phyloP scores from a whole-genome alignment of 2,888 invertebrate species.

The Amiota communis region DNA sequence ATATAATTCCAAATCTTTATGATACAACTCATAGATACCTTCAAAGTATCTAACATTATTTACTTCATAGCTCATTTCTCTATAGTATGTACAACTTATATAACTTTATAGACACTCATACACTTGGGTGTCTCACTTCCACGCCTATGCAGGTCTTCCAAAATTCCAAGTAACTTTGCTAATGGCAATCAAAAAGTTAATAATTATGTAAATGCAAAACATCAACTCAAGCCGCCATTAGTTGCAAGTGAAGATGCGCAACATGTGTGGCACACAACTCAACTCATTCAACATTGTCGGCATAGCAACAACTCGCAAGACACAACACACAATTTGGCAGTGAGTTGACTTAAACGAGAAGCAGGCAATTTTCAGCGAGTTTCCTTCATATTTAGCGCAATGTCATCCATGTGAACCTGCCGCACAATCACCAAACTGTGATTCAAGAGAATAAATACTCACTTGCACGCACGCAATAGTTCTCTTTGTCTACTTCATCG shows the following conservation, averaged over 20 bases:
- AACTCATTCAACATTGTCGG: background rate
- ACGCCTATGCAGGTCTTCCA: too few species aligned
- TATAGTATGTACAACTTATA: too few species aligned
- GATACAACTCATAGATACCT: too few species aligned
- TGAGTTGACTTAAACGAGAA: conserved; percentile 5
- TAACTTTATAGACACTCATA: too few species aligned
- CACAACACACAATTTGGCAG: background rate
- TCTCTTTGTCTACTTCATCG: background rate
- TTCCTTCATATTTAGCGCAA: conserved; percentile 1
- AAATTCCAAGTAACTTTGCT: conserved; percentile 4
- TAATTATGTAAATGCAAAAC: background rate
- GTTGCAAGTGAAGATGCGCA: background rate
- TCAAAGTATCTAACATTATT: too few species aligned
- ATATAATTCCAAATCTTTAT: too few species aligned
- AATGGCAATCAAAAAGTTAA: background rate
- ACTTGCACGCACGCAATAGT: background rate
- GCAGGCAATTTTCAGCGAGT: conserved; percentile 21
- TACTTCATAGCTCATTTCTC: too few species aligned
- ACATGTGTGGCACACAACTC: background rate
- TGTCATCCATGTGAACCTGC: background rate
- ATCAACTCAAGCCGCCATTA: background rate
- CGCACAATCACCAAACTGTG: background rate
- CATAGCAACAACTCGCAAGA: background rate
- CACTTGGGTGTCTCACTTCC: too few species aligned
- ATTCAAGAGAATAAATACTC: background rate